Conservation (phyloP, 2,797 vertebrate genomes). For the Myiotriccus ornatus region DNA sequence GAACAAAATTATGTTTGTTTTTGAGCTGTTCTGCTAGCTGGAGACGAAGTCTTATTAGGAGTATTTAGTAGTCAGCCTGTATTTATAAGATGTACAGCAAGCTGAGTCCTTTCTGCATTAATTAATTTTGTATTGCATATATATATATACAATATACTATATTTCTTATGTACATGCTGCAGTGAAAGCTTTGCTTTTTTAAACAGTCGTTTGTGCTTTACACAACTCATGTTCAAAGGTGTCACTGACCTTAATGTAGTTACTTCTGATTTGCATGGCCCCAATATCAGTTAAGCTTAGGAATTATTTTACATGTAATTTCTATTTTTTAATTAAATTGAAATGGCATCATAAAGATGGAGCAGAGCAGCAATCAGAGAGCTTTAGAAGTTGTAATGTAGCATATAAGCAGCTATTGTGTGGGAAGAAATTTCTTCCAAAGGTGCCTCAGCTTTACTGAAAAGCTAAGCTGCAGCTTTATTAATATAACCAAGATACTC, state of each 20-base stretch:
- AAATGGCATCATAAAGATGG: background rate
- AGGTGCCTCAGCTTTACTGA: background rate
- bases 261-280: background rate
- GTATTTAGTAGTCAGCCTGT: slow-evolving; percentile 14
- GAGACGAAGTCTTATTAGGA: slow-evolving; percentile 14
- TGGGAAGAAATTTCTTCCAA: background rate
- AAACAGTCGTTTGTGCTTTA: background rate
- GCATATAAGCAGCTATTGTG: background rate
- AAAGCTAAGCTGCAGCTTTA: background rate
- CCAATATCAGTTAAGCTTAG: background rate
- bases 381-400: background rate
- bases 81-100: background rate
- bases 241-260: background rate
- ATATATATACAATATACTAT: background rate
- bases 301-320: slow-evolving; percentile 1
- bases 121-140: background rate
- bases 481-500: background rate
- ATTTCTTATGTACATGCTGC: background rate
- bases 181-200: background rate
- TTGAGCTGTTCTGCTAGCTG: slow-evolving; percentile 16
- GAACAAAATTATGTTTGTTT: slow-evolving; percentile 54
- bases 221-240: background rate
- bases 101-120: background rate
- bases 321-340: background rate
- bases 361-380: background rate